These are phyloP conservation scores for Ferdinandea cuprea DNA, from an alignment of 2,888 invertebrate species.

Conservation along the genomic window DNA sequence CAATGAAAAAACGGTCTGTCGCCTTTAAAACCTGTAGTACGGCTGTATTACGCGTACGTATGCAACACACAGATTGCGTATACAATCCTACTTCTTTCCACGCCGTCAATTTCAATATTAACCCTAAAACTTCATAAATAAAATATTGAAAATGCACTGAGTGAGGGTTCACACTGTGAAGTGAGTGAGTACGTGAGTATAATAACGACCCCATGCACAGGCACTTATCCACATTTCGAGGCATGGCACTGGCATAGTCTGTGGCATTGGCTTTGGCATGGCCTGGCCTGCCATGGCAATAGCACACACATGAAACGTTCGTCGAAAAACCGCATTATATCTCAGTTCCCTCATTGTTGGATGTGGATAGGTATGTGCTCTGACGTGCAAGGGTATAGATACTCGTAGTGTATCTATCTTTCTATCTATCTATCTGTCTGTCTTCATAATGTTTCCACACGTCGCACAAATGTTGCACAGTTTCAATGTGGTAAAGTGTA, in stretches of 20 bases:
- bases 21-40: neutral
- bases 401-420: neutral
- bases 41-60: slow-evolving; percentile 5
- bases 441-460: slow-evolving; percentile 43
- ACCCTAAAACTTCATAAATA: slow-evolving; percentile 60
- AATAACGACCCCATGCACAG: slow-evolving; percentile 61
- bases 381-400: neutral
- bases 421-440: slow-evolving; percentile 26
- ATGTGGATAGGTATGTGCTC: neutral
- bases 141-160: slow-evolving; percentile 53
- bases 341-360: slow-evolving; percentile 38
- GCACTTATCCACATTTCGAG: slow-evolving; percentile 56
- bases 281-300: neutral
- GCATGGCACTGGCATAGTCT: slow-evolving; percentile 30
- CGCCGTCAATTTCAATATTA: slow-evolving; percentile 62
- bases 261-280: neutral
- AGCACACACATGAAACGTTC: slow-evolving; percentile 2
- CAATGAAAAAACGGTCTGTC: neutral
- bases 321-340: slow-evolving; percentile 42
- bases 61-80: slow-evolving; percentile 27
- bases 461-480: slow-evolving; percentile 61
- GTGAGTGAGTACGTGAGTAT: slow-evolving; percentile 57
- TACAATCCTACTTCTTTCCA: slow-evolving; percentile 52
- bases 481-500: slow-evolving; percentile 50
- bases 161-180: slow-evolving; percentile 43